phyloP scores from a whole-genome alignment of 2,888 invertebrate genomes.

The Petrolisthes manimaculis region DNA sequence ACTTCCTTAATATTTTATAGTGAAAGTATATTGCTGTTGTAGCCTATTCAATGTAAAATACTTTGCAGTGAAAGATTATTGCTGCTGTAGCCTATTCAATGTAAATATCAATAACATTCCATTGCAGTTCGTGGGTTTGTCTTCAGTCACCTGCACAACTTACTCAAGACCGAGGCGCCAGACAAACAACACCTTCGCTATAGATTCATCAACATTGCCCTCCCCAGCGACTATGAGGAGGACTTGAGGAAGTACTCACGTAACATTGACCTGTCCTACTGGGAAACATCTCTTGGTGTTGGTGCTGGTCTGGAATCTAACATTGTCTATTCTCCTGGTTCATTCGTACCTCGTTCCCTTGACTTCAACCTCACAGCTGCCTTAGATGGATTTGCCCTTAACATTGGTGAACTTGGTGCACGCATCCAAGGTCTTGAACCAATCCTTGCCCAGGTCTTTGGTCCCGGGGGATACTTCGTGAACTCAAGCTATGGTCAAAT shows the following conservation, averaged over 20 bases:
- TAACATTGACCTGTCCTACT: constrained; percentile 58
- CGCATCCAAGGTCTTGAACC: constrained; percentile 53
- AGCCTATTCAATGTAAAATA: too few species aligned
- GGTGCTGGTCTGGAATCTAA: constrained; percentile 52
- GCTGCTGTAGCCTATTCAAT: neutral
- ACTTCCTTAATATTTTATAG: too few species aligned
- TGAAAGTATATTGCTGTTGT: too few species aligned
- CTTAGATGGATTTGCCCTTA: constrained; percentile 40
- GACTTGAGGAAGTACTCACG: constrained; percentile 47
- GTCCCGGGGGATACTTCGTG: constrained; percentile 45
- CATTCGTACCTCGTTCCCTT: constrained; percentile 51
- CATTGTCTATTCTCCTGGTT: constrained; percentile 49
- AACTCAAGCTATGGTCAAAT: constrained; percentile 17
- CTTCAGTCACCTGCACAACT: constrained; percentile 54
- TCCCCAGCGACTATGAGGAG: constrained; percentile 32
- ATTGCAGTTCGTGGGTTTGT: constrained; percentile 61
- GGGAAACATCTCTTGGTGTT: constrained; percentile 35
- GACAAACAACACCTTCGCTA: constrained; percentile 41
- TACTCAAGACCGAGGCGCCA: constrained; percentile 48
- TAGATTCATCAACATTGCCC: constrained; percentile 28
- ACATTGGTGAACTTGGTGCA: constrained; percentile 47
- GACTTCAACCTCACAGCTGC: constrained; percentile 50
- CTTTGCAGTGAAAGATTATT: too few species aligned
- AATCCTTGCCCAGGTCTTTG: constrained; percentile 43
- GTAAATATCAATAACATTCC: neutral